Percentiles rank a stretch among this genome's conserved stretches.
These are phyloP conservation scores for Oostethus manadensis DNA, from an alignment of 2,113 vertebrate species.

Conservation along the genomic window DNA sequence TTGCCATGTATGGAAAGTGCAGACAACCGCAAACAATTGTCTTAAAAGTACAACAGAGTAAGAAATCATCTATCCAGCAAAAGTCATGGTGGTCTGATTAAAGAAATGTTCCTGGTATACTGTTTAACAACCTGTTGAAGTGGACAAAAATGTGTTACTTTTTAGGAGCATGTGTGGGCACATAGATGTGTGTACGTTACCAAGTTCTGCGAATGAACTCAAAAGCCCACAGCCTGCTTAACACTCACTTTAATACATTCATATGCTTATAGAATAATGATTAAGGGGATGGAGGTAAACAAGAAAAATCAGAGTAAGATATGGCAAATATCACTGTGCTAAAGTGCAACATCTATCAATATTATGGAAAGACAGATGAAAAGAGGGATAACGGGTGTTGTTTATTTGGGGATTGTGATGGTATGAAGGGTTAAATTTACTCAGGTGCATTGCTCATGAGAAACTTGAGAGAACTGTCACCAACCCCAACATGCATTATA, in stretches of 20 bases:
- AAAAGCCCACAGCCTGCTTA: constrained; percentile 21
- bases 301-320: constrained; percentile 44
- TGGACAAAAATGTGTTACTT: constrained; percentile 38
- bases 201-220: constrained; percentile 22
- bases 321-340: constrained; percentile 58
- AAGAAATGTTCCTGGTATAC: constrained; percentile 48
- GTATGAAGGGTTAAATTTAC: constrained; percentile 60
- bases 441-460: constrained; percentile 39
- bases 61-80: constrained; percentile 25
- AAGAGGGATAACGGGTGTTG: constrained; percentile 58
- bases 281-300: constrained; percentile 37
- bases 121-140: constrained; percentile 60
- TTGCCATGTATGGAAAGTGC: constrained; percentile 16
- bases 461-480: constrained; percentile 55
- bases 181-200: constrained; percentile 20
- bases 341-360: constrained; percentile 47
- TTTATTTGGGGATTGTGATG: constrained; percentile 47
- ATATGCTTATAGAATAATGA: neutral
- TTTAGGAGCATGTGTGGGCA: constrained; percentile 46
- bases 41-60: constrained; percentile 22
- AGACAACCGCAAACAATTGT: constrained; percentile 25
- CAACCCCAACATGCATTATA: constrained; percentile 45
- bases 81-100: constrained; percentile 56
- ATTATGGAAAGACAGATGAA: constrained; percentile 43
- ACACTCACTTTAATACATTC: constrained; percentile 39